These are phyloP conservation scores for Strix occidentalis DNA, from an alignment of 2,797 vertebrate genomes.

Conservation along the genomic window DNA sequence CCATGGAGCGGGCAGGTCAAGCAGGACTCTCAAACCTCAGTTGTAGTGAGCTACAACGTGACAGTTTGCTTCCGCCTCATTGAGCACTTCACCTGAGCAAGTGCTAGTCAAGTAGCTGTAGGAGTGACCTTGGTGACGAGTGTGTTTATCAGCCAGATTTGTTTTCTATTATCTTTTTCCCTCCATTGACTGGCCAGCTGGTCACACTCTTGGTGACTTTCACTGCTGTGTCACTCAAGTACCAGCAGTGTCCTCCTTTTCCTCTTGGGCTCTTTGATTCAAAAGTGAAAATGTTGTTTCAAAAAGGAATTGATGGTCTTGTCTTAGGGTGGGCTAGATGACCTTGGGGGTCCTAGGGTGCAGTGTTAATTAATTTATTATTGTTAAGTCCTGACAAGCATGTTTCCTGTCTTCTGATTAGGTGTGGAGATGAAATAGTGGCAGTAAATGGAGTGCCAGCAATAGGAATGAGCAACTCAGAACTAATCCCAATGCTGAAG, in stretches of 20 bases:
- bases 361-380: too few relatives aligned
- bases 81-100: not conserved
- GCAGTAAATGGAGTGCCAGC: slow-evolving; percentile 91
- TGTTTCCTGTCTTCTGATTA: slow-evolving; percentile 20
- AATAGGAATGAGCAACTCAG: slow-evolving; percentile 91
- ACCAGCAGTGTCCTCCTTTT: not conserved
- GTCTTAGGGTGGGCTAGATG: not conserved
- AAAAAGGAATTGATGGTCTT: not conserved
- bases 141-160: not conserved
- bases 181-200: not conserved
- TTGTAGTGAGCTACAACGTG: rapidly evolving
- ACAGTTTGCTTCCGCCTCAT: not conserved
- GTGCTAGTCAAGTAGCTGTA: not conserved
- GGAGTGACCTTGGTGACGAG: not conserved
- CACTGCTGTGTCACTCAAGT: not conserved
- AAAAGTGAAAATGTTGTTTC: not conserved
- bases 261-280: not conserved
- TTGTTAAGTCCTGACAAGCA: not conserved
- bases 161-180: not conserved
- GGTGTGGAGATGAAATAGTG: slow-evolving; percentile 94
- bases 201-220: not conserved
- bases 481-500: slow-evolving; percentile 92
- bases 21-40: not conserved
- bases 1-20: not conserved
- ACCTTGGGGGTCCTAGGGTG: not conserved